Conservation (phyloP, 2,113 vertebrate species). For the Pelodiscus sinensis region DNA sequence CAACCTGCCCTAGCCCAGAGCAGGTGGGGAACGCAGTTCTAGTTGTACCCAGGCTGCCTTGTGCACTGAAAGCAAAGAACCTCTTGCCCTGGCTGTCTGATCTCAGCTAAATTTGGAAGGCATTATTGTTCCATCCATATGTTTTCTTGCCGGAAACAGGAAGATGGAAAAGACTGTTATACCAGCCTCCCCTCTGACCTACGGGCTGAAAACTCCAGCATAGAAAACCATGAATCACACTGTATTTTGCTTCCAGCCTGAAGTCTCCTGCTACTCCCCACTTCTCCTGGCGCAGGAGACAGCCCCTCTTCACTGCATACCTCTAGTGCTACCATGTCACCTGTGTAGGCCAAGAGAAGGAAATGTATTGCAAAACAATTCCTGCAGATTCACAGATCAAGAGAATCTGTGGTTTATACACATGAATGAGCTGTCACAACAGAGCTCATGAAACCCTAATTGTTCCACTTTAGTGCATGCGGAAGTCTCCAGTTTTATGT, state of each 20-base stretch:
- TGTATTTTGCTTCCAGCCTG: neutral
- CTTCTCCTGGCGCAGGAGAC: constrained; percentile 17
- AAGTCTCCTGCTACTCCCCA: constrained; percentile 30
- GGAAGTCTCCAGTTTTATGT: neutral
- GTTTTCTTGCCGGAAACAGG: constrained; percentile 47
- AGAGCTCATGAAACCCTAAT: fast-evolving
- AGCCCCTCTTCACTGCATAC: neutral
- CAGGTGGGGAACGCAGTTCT: constrained; percentile 24
- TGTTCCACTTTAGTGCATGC: neutral
- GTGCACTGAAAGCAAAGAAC: neutral
- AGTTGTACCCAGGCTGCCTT: constrained; percentile 23
- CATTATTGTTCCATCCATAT: constrained; percentile 10
- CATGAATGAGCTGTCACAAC: neutral
- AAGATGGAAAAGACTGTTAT: neutral
- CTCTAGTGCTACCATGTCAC: neutral
- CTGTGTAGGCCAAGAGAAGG: neutral
- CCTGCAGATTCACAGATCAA: neutral
- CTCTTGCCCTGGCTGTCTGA: neutral
- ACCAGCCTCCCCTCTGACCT: neutral
- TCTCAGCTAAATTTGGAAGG: neutral
- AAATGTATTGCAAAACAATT: constrained; percentile 40
- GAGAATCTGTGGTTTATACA: neutral
- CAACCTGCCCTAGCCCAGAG: neutral
- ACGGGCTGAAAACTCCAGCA: neutral
- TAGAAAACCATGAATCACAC: neutral